Conservation (phyloP, 2,113 vertebrate genomes). For the Ictalurus punctatus region DNA sequence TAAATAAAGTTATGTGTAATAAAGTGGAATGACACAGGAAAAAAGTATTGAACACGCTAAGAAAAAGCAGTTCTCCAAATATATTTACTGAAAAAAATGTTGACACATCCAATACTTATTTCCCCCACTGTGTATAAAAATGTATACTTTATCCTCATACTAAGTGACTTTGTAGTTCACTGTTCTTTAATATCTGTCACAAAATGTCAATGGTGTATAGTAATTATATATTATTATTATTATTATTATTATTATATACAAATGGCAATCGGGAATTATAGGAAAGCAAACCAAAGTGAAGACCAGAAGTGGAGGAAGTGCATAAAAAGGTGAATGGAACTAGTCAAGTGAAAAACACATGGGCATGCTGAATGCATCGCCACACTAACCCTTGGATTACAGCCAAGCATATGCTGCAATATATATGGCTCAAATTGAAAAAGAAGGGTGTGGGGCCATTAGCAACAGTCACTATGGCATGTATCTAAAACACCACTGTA, state of each 20-base stretch:
- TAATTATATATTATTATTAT: too few relatives aligned
- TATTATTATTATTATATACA: too few relatives aligned
- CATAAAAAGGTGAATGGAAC: neutral
- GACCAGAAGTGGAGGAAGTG: neutral
- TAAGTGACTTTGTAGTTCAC: neutral
- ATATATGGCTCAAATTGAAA: constrained; percentile 6
- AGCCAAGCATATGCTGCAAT: constrained; percentile 30
- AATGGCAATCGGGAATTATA: neutral
- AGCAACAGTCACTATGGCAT: neutral
- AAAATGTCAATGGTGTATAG: neutral
- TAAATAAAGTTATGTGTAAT: too few relatives aligned
- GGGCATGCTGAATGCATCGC: neutral
- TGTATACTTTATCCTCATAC: neutral
- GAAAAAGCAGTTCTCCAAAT: too few relatives aligned
- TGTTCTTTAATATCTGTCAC: neutral
- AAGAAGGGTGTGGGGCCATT: neutral
- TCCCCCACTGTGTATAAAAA: neutral
- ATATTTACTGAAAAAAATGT: too few relatives aligned
- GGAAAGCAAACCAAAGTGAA: neutral
- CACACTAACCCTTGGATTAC: constrained; percentile 8
- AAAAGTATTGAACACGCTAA: too few relatives aligned
- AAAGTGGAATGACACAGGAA: too few relatives aligned
- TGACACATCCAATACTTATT: too few relatives aligned
- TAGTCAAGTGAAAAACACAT: neutral
- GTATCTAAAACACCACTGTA: constrained; percentile 30